A percentile compares a stretch with the other conserved stretches of the same genome.
Conservation (phyloP, 2,888 invertebrate genomes). For the Himalopsyche anomala region DNA sequence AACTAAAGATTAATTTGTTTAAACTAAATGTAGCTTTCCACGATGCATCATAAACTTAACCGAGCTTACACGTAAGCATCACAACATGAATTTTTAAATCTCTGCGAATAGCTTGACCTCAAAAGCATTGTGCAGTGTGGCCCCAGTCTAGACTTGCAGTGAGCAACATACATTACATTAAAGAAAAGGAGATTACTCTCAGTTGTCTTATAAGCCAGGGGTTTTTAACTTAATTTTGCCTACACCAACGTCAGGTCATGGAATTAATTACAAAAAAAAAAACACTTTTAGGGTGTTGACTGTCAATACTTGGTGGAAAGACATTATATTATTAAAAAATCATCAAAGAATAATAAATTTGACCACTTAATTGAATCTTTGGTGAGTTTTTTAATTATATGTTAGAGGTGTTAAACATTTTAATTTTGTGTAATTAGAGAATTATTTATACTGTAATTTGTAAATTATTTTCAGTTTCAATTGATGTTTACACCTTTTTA, state of each 20-base stretch:
- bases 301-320: no score
- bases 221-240: background rate
- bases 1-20: background rate
- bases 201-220: background rate
- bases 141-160: slow-evolving; percentile 5
- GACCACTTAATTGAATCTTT: no score
- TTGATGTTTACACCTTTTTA: no score
- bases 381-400: no score
- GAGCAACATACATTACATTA: background rate
- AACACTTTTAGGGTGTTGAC: no score
- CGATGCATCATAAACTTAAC: background rate
- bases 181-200: background rate
- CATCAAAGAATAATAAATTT: no score
- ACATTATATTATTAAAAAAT: no score
- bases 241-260: background rate
- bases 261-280: background rate
- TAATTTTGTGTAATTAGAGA: no score
- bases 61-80: background rate
- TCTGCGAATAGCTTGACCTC: background rate
- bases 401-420: no score
- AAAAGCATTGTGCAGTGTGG: background rate
- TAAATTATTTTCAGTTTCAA: no score
- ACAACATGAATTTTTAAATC: background rate
- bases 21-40: background rate
- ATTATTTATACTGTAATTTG: no score